Conservation (phyloP, 2,888 invertebrate species). For the Drosophila phalerata region DNA sequence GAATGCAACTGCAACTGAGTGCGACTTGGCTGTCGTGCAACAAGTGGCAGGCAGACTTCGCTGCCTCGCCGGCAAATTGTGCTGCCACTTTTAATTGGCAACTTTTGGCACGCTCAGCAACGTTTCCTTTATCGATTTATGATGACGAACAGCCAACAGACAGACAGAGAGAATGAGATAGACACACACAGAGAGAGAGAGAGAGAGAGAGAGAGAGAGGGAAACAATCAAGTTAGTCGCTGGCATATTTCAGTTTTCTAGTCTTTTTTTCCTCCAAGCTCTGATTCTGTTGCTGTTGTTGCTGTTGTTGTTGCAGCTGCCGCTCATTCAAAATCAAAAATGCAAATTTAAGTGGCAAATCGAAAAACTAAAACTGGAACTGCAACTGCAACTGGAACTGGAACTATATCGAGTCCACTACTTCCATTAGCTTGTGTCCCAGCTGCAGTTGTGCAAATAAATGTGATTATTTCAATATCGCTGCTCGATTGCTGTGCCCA, state of each 20-base stretch:
- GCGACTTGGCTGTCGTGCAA: conserved; percentile 44
- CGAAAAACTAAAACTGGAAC: conserved; percentile 46
- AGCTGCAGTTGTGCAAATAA: conserved; percentile 62
- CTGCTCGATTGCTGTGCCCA: conserved; percentile 57
- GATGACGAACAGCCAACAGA: conserved; percentile 43
- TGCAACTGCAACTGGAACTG: conserved; percentile 49
- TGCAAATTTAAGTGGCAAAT: conserved; percentile 81
- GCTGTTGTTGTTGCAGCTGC: conserved; percentile 48
- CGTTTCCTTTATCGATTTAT: conserved; percentile 65
- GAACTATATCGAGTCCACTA: conserved; percentile 15
- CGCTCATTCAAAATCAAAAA: conserved; percentile 59
- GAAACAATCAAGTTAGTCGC: conserved; percentile 18
- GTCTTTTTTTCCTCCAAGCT: conserved; percentile 14
- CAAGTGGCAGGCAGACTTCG: conserved; percentile 49
- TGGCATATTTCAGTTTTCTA: conserved; percentile 30
- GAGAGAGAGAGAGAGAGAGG: background rate
- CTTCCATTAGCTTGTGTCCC: conserved; percentile 17
- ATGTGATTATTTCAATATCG: conserved; percentile 71
- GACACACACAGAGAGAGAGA: background rate
- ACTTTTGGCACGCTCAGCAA: conserved; percentile 67
- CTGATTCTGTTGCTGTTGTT: conserved; percentile 34
- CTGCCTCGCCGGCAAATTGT: conserved; percentile 42
- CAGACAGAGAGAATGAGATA: background rate
- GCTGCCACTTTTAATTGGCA: conserved; percentile 71
- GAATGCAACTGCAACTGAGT: conserved; percentile 5